phyloP scores from a whole-genome alignment of 1,140 invertebrate genomes.

The Stenopsyche tienmushanensis region DNA sequence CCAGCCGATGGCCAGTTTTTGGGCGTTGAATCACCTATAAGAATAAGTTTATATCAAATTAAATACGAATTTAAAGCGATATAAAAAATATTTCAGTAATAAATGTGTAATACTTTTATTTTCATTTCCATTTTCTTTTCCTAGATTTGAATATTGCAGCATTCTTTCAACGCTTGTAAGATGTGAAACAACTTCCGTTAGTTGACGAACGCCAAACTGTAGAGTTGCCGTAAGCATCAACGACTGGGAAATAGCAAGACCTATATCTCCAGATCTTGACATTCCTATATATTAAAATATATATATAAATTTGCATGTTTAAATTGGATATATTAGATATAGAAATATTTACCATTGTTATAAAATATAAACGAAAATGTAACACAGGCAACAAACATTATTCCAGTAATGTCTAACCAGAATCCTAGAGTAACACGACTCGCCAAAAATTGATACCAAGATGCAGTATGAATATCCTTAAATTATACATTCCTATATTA shows the following conservation, averaged over 20 bases:
- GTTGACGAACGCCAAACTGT: slow-evolving; percentile 75
- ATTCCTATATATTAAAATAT: slow-evolving; percentile 23
- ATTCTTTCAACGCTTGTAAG: slow-evolving; percentile 80
- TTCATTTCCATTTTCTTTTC: slow-evolving; percentile 42
- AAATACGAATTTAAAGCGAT: not conserved
- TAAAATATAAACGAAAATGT: slow-evolving; percentile 55
- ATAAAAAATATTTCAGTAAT: not conserved
- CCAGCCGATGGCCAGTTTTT: slow-evolving; percentile 63
- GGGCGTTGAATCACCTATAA: slow-evolving; percentile 45
- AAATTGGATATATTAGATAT: too few species aligned
- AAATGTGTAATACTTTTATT: slow-evolving; percentile 26
- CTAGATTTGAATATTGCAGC: slow-evolving; percentile 70
- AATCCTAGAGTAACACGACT: slow-evolving; percentile 75
- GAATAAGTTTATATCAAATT: not conserved
- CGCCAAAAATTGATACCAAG: slow-evolving; percentile 72
- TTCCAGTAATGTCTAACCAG: slow-evolving; percentile 64
- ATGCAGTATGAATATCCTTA: slow-evolving; percentile 65
- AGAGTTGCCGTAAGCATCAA: slow-evolving; percentile 74
- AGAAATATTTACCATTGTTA: slow-evolving; percentile 44
- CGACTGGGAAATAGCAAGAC: slow-evolving; percentile 71
- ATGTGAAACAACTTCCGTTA: slow-evolving; percentile 72
- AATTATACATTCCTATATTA: slow-evolving; percentile 38
- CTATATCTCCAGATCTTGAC: slow-evolving; percentile 55
- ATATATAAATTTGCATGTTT: too few species aligned
- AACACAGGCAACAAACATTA: slow-evolving; percentile 62